Evolutionary conservation across 2,888 invertebrate species (phyloP).

Genomic region (Drosophila mimetica): DNA sequence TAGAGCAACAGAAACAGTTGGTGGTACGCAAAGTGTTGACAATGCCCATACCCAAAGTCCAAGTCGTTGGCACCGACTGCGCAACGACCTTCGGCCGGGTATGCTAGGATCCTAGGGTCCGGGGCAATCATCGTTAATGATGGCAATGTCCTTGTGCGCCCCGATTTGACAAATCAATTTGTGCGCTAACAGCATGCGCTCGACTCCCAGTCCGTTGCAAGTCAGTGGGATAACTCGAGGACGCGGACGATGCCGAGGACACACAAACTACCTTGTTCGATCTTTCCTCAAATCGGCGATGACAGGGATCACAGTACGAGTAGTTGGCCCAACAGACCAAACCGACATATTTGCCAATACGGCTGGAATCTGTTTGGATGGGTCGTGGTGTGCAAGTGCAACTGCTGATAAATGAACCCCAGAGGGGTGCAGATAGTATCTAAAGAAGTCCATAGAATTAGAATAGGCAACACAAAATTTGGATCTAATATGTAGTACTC

Average conservation of each 20-base stretch:
- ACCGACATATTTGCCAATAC: conserved; percentile 81
- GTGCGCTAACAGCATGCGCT: conserved; percentile 71
- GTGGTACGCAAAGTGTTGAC: conserved; percentile 78
- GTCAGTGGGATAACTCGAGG: conserved; percentile 61
- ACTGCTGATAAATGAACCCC: conserved; percentile 1
- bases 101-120: conserved; percentile 41
- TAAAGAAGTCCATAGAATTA: not conserved
- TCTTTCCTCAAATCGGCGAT: conserved; percentile 9
- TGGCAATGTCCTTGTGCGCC: conserved; percentile 76
- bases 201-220: conserved; percentile 33
- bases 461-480: not conserved
- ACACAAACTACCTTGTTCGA: not conserved
- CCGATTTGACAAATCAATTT: conserved; percentile 76
- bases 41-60: conserved; percentile 48
- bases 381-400: conserved; percentile 46
- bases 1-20: conserved; percentile 68
- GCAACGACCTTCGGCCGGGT: conserved; percentile 71
- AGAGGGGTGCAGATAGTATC: not conserved
- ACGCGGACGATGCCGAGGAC: conserved; percentile 27
- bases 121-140: conserved; percentile 79
- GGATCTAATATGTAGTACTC: no score
- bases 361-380: conserved; percentile 50
- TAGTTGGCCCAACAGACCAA: conserved; percentile 62
- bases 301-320: conserved; percentile 52
- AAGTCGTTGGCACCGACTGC: conserved; percentile 68